Base-by-base conservation (phyloP, 1,140 invertebrate species). In the Drosophila triauraria region DNA sequence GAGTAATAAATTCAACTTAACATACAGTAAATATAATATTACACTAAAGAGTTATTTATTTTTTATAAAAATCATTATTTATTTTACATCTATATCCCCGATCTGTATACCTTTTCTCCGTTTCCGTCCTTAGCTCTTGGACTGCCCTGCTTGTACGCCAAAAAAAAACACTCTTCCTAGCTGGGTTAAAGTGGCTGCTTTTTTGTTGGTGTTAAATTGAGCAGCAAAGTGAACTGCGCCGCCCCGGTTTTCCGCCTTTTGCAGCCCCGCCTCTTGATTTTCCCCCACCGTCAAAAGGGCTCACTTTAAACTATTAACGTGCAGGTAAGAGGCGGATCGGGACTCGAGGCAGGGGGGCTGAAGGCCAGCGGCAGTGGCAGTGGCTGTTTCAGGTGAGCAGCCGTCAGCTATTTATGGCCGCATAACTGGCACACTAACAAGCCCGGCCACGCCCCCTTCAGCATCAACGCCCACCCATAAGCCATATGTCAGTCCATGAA, bases 131-230 rank as follows among this genome's bases (percentile, higher is more conserved):
- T 15, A 64, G 9, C 0, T 32, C 23, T 20, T 23, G 0, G 9
- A 7, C 7, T 42, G 43, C 44, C 46, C 67, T 50, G 4, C 35
- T 30, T n/a, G 50, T 46, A 48, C 15, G 27, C 27, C 46, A n/a
- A 61, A 60, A 20, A 20, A 30, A 27, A 65, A 27, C n/a, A 42
- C 23, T 46, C 20, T 2, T 50, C 43, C 30, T 60, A 40, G 54
- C 25, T 62, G 68, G 74, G 70, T 64, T 82, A 75, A 87, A 83
- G 76, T 80, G 80, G 30, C 43, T 46, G 57, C 47, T 40, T 63
- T 81, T 86, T 87, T 87, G 85, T 88, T 88, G 78, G 32, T 71
- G 84, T 87, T 87, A 88, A 87, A 87, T 87, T 87, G 84, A 84
- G 80, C 84, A 65, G 70, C 69, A 82, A 85, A 79, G 44, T 75